Percentiles rank a stretch among this genome's conserved stretches.
Evolutionary conservation across 1,140 invertebrate species (phyloP).

Genomic region (Drosophila mauritiana): DNA sequence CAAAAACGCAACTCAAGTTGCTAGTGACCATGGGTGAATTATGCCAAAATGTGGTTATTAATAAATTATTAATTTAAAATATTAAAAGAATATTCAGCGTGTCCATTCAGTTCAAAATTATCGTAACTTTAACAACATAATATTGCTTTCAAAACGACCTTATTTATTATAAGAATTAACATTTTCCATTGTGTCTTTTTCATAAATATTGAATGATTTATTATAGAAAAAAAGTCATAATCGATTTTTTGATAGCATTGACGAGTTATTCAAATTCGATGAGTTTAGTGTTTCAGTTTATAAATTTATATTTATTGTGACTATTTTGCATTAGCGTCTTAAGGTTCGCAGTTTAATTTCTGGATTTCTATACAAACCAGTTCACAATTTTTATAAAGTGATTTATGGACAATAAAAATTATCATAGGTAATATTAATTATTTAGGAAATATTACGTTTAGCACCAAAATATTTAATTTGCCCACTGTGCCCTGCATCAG

Average conservation of each 20-base stretch:
- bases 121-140: background rate
- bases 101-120: background rate
- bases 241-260: no score
- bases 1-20: slow-evolving; percentile 30
- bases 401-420: background rate
- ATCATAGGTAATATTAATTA: no score
- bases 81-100: background rate
- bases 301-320: background rate
- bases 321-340: background rate
- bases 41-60: background rate
- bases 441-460: no score
- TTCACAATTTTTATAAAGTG: background rate
- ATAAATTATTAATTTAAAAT: background rate
- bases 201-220: background rate
- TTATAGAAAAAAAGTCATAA: no score
- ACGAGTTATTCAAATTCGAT: background rate
- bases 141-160: background rate
- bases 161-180: background rate
- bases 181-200: slow-evolving; percentile 2
- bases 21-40: slow-evolving; percentile 11
- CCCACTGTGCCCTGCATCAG: slow-evolving; percentile 35
- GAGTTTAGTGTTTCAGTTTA: background rate
- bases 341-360: background rate
- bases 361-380: background rate
- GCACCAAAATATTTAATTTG: no score